Evolutionary conservation across 37 sponge, comb jelly and placozoan species (phyloP), one percentile per base, ranked within the genome.

Genomic region (Spongia lamella): DNA sequence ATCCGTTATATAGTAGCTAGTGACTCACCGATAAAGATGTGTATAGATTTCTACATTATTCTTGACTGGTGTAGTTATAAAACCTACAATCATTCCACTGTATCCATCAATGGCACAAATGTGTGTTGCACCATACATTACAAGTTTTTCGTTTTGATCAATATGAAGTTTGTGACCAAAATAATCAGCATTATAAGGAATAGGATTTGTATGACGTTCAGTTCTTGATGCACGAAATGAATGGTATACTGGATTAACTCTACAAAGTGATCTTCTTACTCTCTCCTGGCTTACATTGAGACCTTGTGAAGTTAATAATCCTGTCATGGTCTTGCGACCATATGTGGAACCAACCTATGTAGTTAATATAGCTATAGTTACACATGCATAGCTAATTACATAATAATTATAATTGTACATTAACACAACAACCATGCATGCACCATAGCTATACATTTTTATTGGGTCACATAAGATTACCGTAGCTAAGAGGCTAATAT

Each of bases 91-190:
- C 31, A 53, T 73, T 15, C 82, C 82, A 26, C 50, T 56, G 74
- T 49, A 81, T 2, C 75, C 82, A 50, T 81, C 82, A 34, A 70
- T 37, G 20, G 63, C 62, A 49, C 65, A 63, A 15, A 83, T 67
- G 32, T 83, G 76, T 0, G 83, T 83, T 1, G 63, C 53, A 34
- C 83, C 76, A 6, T 64, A 83, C 75, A 82, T 74, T 0, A 63
- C 67, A 0, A 82, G 56, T 36, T 83, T 83, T 21, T 83, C 83
- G 61, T 81, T 81, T 50, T 81, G 82, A 29, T 81, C 82, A 33
- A 81, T n/a, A 21, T 75, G 73, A 1, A 81, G 24, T 24, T 81
- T 81, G 20, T 81, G 54, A 6, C 82, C 82, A 61, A 81, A 81
- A 53, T 81, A 81, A 36, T 58, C 52, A 0, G 82, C 82, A 17